Base-by-base conservation (phyloP, 2,113 vertebrate genomes). In the Silurus asotus region DNA sequence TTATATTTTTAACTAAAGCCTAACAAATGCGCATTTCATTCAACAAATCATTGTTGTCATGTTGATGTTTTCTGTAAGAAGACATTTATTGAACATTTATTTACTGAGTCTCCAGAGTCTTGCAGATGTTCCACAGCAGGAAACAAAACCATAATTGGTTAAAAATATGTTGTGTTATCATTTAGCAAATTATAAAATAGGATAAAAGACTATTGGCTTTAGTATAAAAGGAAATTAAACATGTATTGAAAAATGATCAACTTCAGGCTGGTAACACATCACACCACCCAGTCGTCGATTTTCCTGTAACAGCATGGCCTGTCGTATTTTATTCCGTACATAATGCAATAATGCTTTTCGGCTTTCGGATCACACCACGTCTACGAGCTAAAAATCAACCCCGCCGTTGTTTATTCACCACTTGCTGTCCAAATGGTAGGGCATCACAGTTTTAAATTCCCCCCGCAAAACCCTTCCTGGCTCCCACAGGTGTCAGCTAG, bases 401-500 rank as follows among this genome's bases (percentile, higher is more conserved):
- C 25, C 25, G 37, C 37, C 37, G 5, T 70, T 70, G 20, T 82
- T 82, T 89, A 78, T 83, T 69, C 58, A 70, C 25, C 49, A 55
- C 53, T 69, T 67, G 81, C 67, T 82, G 49, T 81, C 69, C 79
- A 87, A 86, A 76, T 83, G n/a, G 58, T 56, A 86, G 61, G 65
- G 76, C 69, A 70, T 84, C 77, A 58, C 76, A 56, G 70, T 25
- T 86, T 77, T 87, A 89, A 85, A 87, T 85, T 84, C 37, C 70
- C 70, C 61, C 70, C 13, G 17, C 56, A 82, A 82, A 82, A 19
- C 23, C 25, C 64, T 77, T 37, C 72, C 55, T 56, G 7, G 25
- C 15, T 58, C 58, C 61, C 82, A 74, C 87, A 86, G 83, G 88
- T 25, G 80, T 92, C 93, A 90, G 89, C 87, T 88, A 84, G 90